A percentile compares a stretch with the other conserved stretches of the same genome.
These are phyloP conservation scores for Drosophila paulistorum DNA, from an alignment of 1,140 invertebrate genomes.

Conservation along the genomic window DNA sequence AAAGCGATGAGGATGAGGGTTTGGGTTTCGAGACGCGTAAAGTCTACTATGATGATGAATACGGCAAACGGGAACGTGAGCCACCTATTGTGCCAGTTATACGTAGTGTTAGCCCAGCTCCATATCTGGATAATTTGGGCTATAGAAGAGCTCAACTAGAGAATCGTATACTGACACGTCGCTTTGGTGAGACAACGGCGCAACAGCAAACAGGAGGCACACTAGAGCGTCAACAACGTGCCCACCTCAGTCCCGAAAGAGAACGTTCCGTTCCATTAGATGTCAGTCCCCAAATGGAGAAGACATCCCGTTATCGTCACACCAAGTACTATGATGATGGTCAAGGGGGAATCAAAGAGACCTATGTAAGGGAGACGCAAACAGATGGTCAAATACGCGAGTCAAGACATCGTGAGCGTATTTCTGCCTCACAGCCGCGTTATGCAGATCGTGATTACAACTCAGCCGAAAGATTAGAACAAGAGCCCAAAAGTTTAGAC, in stretches of 20 bases:
- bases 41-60: conserved; percentile 76
- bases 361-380: conserved; percentile 84
- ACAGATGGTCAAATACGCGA: conserved; percentile 85
- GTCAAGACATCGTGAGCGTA: conserved; percentile 83
- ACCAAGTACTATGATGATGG: conserved; percentile 82
- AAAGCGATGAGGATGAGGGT: conserved; percentile 89
- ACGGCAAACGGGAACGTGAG: conserved; percentile 60
- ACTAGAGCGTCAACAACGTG: conserved; percentile 51
- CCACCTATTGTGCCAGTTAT: conserved; percentile 80
- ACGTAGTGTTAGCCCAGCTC: conserved; percentile 83
- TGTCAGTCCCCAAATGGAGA: conserved; percentile 56
- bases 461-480: conserved; percentile 83
- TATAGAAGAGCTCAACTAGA: conserved; percentile 89
- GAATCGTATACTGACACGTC: conserved; percentile 85
- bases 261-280: conserved; percentile 4
- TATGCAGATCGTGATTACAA: conserved; percentile 64
- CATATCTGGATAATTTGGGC: conserved; percentile 85
- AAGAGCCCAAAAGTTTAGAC: conserved; percentile 87
- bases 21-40: conserved; percentile 87
- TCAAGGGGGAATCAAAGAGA: conserved; percentile 83
- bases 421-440: conserved; percentile 65
- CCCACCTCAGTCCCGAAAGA: conserved; percentile 42
- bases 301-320: conserved; percentile 73
- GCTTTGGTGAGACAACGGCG: conserved; percentile 60
- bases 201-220: conserved; percentile 29